Evolutionary conservation across 1,140 invertebrate species (phyloP).

Genomic region (Zaprionus capensis): DNA sequence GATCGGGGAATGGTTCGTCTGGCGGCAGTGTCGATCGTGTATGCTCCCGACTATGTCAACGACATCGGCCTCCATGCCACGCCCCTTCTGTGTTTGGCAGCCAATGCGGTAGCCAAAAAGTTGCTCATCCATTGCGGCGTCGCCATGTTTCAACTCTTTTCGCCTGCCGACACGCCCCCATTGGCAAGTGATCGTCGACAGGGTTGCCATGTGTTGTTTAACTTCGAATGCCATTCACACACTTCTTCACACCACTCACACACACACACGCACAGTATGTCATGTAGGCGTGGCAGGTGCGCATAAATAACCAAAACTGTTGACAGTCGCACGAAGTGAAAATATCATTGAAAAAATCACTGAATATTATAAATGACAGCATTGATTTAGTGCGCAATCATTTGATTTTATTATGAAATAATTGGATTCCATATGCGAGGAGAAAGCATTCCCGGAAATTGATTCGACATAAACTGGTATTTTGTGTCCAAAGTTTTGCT

Average conservation of each 20-base stretch:
- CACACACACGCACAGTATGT: slow-evolving; percentile 35
- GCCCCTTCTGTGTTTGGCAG: slow-evolving; percentile 68
- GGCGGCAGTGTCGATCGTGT: not conserved
- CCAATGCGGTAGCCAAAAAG: slow-evolving; percentile 68
- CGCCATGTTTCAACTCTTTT: slow-evolving; percentile 72
- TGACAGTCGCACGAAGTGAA: slow-evolving; percentile 58
- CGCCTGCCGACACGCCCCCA: slow-evolving; percentile 59
- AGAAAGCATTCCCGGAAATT: slow-evolving; percentile 6
- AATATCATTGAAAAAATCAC: slow-evolving; percentile 69
- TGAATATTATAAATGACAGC: slow-evolving; percentile 64
- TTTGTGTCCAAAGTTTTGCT: not conserved
- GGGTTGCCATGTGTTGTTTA: slow-evolving; percentile 46
- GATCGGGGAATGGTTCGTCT: not conserved
- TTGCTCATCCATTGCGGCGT: slow-evolving; percentile 54
- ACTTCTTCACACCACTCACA: slow-evolving; percentile 12
- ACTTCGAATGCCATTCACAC: slow-evolving; percentile 12
- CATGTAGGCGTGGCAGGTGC: slow-evolving; percentile 64
- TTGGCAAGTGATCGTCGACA: slow-evolving; percentile 68
- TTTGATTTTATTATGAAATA: slow-evolving; percentile 52
- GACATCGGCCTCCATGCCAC: slow-evolving; percentile 57
- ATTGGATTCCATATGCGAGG: slow-evolving; percentile 44
- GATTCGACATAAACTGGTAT: not conserved
- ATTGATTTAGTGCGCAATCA: slow-evolving; percentile 63
- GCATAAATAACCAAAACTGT: slow-evolving; percentile 72
- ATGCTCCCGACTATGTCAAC: slow-evolving; percentile 62